These are phyloP conservation scores for Danionella dracula DNA, from an alignment of 2,797 vertebrate genomes.

Conservation along the genomic window DNA sequence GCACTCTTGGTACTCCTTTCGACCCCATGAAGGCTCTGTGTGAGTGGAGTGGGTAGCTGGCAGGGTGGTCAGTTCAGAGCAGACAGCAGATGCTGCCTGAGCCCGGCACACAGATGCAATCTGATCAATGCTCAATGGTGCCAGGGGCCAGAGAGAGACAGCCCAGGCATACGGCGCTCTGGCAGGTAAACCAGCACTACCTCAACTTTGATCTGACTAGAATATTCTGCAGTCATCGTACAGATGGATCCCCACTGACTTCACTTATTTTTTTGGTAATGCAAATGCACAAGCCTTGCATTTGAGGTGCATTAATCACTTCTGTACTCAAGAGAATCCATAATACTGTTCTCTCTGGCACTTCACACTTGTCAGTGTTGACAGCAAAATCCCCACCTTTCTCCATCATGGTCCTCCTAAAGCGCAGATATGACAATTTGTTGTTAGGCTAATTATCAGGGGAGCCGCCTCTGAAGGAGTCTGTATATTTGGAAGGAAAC, in stretches of 20 bases:
- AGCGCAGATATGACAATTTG: conserved; percentile 58
- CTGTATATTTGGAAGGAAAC: conserved; percentile 51
- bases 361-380: conserved; percentile 20
- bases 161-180: conserved; percentile 11
- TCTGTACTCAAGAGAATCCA: conserved; percentile 27
- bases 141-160: conserved; percentile 27
- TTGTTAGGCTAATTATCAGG: conserved; percentile 55
- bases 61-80: conserved; percentile 42
- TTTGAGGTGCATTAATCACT: conserved; percentile 72
- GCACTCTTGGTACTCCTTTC: conserved; percentile 26
- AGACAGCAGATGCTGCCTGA: conserved; percentile 49
- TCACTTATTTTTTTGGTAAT: conserved; percentile 36
- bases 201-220: conserved; percentile 42
- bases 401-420: conserved; percentile 25
- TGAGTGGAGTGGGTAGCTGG: conserved; percentile 34
- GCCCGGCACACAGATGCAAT: conserved; percentile 43
- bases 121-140: conserved; percentile 53
- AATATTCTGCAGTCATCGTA: neutral
- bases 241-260: neutral
- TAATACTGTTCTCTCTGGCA: conserved; percentile 5
- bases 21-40: conserved; percentile 37
- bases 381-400: conserved; percentile 8
- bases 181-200: conserved; percentile 52
- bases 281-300: conserved; percentile 48
- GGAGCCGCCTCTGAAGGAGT: conserved; percentile 58